These are phyloP conservation scores for Trichopoda pennipes DNA, from an alignment of 2,888 invertebrate species.

Conservation along the genomic window DNA sequence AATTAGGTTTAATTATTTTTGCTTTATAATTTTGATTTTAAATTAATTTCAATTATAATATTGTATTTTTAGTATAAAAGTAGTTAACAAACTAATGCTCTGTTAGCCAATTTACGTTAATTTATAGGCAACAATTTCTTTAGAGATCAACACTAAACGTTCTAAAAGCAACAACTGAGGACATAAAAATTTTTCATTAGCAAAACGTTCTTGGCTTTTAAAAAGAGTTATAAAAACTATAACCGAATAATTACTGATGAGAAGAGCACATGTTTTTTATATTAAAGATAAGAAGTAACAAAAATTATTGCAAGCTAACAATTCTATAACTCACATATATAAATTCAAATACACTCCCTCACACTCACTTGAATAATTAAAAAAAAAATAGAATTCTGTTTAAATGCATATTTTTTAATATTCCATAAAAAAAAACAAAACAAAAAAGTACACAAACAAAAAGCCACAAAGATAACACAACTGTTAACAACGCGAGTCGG, in stretches of 20 bases:
- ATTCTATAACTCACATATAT: not conserved
- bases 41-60: conserved; percentile 8
- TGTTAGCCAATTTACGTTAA: not conserved
- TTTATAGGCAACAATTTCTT: conserved; percentile 53
- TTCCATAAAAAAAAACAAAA: not conserved
- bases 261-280: conserved; percentile 38
- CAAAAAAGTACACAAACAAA: not conserved
- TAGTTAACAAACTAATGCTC: conserved; percentile 41
- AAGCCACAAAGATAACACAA: conserved; percentile 31
- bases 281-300: conserved; percentile 30
- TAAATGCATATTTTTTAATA: not conserved
- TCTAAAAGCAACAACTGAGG: conserved; percentile 27
- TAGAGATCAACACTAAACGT: conserved; percentile 28
- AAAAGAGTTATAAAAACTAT: conserved; percentile 10
- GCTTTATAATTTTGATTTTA: not conserved
- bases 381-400: not conserved
- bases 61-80: conserved; percentile 49
- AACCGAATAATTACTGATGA: conserved; percentile 39
- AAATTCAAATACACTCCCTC: not conserved
- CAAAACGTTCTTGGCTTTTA: conserved; percentile 30
- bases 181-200: conserved; percentile 15
- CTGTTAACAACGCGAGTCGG: conserved; percentile 58
- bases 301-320: conserved; percentile 42
- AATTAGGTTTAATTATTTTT: not conserved
- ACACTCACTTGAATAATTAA: conserved; percentile 23